Percentiles rank a stretch among this genome's conserved stretches.
These are phyloP conservation scores for Solen grandis DNA, from an alignment of 1,140 invertebrate species.

Conservation along the genomic window DNA sequence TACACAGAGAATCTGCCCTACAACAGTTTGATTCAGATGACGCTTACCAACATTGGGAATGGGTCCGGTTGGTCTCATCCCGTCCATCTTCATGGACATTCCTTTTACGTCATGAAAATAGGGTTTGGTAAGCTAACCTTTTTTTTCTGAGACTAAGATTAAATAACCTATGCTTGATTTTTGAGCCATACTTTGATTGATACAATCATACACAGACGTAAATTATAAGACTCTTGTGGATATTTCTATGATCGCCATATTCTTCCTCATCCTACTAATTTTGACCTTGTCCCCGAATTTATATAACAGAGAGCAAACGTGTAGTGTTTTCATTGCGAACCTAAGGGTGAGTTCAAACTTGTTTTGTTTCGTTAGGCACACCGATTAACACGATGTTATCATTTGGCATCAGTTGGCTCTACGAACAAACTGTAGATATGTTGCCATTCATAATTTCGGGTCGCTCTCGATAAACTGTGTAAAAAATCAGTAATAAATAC, in stretches of 20 bases:
- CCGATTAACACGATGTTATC: too few relatives aligned
- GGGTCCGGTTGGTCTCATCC: constrained; percentile 63
- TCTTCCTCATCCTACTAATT: constrained; percentile 57
- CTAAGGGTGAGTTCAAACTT: too few relatives aligned
- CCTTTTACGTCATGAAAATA: constrained; percentile 70
- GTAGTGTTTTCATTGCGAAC: too few relatives aligned
- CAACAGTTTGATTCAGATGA: constrained; percentile 48
- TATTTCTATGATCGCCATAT: constrained; percentile 37
- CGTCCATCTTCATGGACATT: constrained; percentile 64
- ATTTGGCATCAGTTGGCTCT: too few relatives aligned
- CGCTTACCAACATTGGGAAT: constrained; percentile 57
- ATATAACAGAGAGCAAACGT: too few relatives aligned
- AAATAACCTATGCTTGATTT: neutral
- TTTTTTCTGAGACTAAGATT: too few relatives aligned
- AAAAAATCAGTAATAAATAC: too few relatives aligned
- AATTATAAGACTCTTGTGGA: neutral
- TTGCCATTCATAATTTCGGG: too few relatives aligned
- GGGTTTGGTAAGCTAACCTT: constrained; percentile 66
- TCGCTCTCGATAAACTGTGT: too few relatives aligned
- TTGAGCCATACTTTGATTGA: neutral
- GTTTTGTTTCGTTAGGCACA: too few relatives aligned
- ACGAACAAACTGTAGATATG: too few relatives aligned
- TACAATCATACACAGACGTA: neutral
- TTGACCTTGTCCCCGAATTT: constrained; percentile 85
- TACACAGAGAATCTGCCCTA: constrained; percentile 43